Conservation (phyloP, 2,113 vertebrate genomes). For the Caretta caretta region DNA sequence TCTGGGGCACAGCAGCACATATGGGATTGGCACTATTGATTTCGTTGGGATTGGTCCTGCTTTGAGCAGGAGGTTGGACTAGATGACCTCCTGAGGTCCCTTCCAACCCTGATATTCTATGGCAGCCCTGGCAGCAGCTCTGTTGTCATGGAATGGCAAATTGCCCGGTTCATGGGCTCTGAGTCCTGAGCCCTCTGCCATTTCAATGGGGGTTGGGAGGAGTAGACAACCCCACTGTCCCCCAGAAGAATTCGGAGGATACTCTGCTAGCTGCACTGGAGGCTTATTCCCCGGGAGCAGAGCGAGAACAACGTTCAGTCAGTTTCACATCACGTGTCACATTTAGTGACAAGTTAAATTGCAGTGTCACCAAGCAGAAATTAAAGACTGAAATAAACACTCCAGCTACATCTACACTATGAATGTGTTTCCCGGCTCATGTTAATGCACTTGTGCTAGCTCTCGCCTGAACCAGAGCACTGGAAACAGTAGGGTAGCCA, state of each 20-base stretch:
- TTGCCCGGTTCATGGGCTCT: background rate
- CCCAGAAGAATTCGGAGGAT: background rate
- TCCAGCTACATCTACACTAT: background rate
- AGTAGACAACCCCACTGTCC: background rate
- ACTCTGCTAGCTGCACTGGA: background rate
- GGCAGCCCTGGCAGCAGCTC: background rate
- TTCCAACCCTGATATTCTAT: too few relatives aligned
- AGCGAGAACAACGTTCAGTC: background rate
- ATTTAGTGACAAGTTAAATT: background rate
- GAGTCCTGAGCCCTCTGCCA: background rate
- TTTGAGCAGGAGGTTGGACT: too few relatives aligned
- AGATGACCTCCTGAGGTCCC: too few relatives aligned
- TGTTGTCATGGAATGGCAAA: background rate
- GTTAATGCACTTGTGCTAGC: background rate
- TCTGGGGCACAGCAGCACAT: background rate
- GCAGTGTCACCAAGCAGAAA: background rate
- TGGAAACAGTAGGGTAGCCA: background rate
- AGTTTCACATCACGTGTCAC: background rate
- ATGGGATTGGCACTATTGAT: too few relatives aligned
- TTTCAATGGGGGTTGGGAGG: background rate
- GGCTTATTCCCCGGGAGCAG: rapidly evolving
- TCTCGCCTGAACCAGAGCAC: background rate
- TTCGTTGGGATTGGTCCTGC: too few relatives aligned
- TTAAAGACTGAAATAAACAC: background rate
- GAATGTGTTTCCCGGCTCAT: background rate